A percentile compares a stretch with the other conserved stretches of the same genome.
phyloP scores from a whole-genome alignment of 2,113 vertebrate genomes.

The Trinectes maculatus region DNA sequence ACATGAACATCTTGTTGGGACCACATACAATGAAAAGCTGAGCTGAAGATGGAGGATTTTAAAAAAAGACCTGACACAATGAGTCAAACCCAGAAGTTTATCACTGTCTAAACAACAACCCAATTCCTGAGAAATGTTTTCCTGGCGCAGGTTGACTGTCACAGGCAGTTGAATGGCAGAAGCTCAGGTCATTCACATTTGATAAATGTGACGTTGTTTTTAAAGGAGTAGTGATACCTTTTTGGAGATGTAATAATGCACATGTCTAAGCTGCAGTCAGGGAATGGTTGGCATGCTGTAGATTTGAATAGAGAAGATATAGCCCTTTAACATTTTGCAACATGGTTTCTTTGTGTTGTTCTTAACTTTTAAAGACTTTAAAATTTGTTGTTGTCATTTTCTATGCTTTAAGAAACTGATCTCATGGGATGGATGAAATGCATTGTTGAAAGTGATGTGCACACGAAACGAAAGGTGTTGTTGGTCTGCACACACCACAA shows the following conservation, averaged over 20 bases:
- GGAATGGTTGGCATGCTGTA: no score
- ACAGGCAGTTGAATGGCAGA: slow-evolving; percentile 17
- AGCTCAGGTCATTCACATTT: slow-evolving; percentile 7
- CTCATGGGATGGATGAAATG: slow-evolving; percentile 18
- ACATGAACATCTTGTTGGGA: slow-evolving; percentile 37
- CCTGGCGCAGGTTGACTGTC: background rate
- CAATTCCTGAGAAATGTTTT: background rate
- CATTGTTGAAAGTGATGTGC: background rate
- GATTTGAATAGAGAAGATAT: no score
- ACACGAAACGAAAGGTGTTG: slow-evolving; percentile 22
- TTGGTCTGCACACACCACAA: background rate
- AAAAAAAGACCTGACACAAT: slow-evolving; percentile 56
- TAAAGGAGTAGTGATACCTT: no score
- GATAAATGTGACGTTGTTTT: no score
- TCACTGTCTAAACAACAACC: slow-evolving; percentile 37
- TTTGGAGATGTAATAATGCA: no score
- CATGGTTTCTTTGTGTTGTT: no score
- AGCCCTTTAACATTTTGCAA: no score
- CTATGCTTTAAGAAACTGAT: no score
- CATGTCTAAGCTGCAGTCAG: no score
- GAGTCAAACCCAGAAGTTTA: slow-evolving; percentile 49
- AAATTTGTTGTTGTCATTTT: no score
- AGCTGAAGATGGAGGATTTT: slow-evolving; percentile 27
- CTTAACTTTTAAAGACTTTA: no score
- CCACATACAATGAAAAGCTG: slow-evolving; percentile 27